Percentiles rank a stretch among this genome's conserved stretches.
phyloP scores from a whole-genome alignment of 2,888 invertebrate genomes.

The Cephus runcator region DNA sequence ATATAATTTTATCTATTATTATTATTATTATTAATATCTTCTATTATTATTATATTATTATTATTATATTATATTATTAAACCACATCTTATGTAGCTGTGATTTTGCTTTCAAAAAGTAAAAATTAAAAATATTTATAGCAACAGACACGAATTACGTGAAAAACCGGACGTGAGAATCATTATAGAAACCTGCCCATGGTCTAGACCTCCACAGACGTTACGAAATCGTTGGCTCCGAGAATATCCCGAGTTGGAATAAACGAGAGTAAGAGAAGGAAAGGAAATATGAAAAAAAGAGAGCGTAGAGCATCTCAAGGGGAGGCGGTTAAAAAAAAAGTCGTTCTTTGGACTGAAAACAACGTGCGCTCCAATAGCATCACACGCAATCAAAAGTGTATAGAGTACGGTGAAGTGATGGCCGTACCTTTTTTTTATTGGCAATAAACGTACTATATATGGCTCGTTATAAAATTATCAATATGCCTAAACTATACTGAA shows the following conservation, averaged over 20 bases:
- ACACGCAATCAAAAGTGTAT: neutral
- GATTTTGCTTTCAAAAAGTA: constrained; percentile 66
- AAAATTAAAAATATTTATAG: constrained; percentile 65
- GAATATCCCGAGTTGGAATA: neutral
- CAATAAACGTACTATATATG: neutral
- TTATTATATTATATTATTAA: constrained; percentile 55
- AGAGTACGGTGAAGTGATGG: neutral
- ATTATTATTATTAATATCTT: constrained; percentile 40
- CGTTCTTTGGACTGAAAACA: neutral
- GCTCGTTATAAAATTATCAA: neutral
- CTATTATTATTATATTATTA: constrained; percentile 46
- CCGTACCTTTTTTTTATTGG: neutral
- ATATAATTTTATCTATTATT: constrained; percentile 58
- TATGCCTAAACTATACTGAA: neutral
- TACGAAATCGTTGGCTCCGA: neutral
- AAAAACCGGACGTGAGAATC: neutral
- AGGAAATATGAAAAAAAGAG: neutral
- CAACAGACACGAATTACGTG: constrained; percentile 37
- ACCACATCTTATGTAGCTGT: constrained; percentile 65
- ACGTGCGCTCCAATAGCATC: neutral
- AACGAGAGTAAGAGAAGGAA: neutral
- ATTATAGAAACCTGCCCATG: neutral
- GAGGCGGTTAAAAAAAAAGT: neutral
- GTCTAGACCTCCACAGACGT: neutral
- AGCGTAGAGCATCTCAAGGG: neutral